These are phyloP conservation scores for Zootoca vivipara DNA, from an alignment of 2,113 vertebrate species.

Conservation along the genomic window DNA sequence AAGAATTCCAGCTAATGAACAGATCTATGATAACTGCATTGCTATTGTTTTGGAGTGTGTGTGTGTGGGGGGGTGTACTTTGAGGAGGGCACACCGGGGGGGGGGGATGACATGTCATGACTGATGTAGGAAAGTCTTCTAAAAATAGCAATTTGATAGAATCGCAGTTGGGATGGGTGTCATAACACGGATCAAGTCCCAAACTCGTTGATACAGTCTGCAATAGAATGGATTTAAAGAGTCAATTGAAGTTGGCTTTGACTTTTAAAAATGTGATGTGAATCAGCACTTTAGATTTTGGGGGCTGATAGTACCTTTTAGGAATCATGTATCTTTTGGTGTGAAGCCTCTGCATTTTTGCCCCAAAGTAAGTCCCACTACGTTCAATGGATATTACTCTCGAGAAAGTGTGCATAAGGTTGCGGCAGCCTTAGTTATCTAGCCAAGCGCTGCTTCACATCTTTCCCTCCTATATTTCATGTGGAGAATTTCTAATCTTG, in stretches of 20 bases:
- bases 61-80: neutral
- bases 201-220: neutral
- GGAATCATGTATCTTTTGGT: neutral
- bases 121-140: neutral
- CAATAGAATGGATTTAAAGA: neutral
- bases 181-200: neutral
- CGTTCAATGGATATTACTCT: neutral
- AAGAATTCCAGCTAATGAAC: neutral
- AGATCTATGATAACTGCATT: neutral
- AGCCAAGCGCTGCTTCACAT: conserved; percentile 45
- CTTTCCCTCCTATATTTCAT: conserved; percentile 55
- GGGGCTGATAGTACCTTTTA: neutral
- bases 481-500: conserved; percentile 55
- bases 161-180: neutral
- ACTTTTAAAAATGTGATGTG: neutral
- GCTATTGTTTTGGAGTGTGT: neutral
- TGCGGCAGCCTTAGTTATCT: conserved; percentile 21
- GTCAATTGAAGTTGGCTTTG: neutral
- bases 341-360: neutral
- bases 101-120: too few species aligned
- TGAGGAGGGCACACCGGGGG: neutral
- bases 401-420: too few species aligned
- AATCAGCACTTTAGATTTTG: neutral
- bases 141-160: neutral
- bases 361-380: neutral